Conservation (phyloP, 37 sponge, comb jelly and placozoan species). For the Beroe ovata region DNA sequence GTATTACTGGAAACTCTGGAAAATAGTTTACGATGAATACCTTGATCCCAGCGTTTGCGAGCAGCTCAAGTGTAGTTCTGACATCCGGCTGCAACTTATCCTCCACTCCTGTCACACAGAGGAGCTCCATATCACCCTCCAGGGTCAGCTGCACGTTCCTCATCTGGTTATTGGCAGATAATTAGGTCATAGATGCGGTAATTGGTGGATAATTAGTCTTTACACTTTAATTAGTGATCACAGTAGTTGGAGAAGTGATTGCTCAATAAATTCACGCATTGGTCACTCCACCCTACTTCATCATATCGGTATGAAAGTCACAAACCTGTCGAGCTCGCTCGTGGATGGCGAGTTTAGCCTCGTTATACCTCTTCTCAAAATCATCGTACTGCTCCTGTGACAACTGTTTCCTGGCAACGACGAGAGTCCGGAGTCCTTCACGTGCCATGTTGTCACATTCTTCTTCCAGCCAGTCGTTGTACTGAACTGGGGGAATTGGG, state of each 20-base stretch:
- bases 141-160: constrained; percentile 72
- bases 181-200: too few species aligned
- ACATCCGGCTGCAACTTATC: constrained; percentile 88
- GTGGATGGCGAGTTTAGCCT: constrained; percentile 81
- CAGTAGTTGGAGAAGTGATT: too few species aligned
- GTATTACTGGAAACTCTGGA: too few species aligned
- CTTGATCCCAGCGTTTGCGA: constrained; percentile 91
- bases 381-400: constrained; percentile 77
- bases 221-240: too few species aligned
- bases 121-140: constrained; percentile 83
- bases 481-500: constrained; percentile 26
- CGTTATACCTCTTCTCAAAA: constrained; percentile 83
- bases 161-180: neutral
- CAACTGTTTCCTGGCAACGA: constrained; percentile 84
- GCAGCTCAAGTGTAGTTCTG: constrained; percentile 84
- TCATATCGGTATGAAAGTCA: too few species aligned
- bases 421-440: constrained; percentile 87
- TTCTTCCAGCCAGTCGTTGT: constrained; percentile 95
- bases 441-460: constrained; percentile 96
- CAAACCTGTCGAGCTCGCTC: constrained; percentile 76
- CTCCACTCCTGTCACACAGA: constrained; percentile 92
- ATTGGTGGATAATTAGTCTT: too few species aligned
- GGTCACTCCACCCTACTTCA: too few species aligned
- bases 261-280: too few species aligned
- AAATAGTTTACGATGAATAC: too few species aligned